A percentile compares a stretch with the other conserved stretches of the same genome.
phyloP scores from a whole-genome alignment of 2,888 invertebrate genomes.

The Scaptomyza cyrtandrae region DNA sequence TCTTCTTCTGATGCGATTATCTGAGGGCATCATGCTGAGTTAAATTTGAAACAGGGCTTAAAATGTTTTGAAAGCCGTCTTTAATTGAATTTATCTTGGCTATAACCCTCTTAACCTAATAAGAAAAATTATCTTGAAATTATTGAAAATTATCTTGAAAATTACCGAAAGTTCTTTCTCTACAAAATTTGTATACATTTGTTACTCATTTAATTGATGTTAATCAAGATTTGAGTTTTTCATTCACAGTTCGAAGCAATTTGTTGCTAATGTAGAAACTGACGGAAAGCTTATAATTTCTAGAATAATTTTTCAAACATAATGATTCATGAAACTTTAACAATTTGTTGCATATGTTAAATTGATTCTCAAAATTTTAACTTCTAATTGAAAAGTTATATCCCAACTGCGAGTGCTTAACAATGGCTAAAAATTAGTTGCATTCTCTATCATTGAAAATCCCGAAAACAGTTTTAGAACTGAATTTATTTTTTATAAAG shows the following conservation, averaged over 20 bases:
- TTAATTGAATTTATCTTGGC: conserved; percentile 63
- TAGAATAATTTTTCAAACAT: neutral
- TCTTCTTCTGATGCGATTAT: conserved; percentile 18
- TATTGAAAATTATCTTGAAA: too few species aligned
- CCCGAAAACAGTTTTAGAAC: too few species aligned
- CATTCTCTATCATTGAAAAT: too few species aligned
- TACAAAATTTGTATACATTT: conserved; percentile 35
- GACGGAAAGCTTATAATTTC: neutral
- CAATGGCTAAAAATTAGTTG: too few species aligned
- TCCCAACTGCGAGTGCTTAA: too few species aligned
- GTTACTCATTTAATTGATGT: conserved; percentile 38
- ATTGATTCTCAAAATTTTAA: too few species aligned
- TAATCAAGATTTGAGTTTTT: conserved; percentile 50
- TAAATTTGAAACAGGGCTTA: conserved; percentile 30
- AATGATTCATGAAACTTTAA: neutral
- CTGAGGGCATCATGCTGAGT: conserved; percentile 41
- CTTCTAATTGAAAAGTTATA: too few species aligned
- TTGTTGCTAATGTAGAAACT: conserved; percentile 19
- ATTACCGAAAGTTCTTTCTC: conserved; percentile 35
- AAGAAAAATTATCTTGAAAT: conserved; percentile 48
- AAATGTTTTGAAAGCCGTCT: conserved; percentile 63
- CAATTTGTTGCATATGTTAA: neutral
- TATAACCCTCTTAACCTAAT: conserved; percentile 23
- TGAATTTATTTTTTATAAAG: too few species aligned
- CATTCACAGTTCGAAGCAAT: conserved; percentile 11